phyloP scores from a whole-genome alignment of 2,797 vertebrate genomes.

The Myioborus miniatus region DNA sequence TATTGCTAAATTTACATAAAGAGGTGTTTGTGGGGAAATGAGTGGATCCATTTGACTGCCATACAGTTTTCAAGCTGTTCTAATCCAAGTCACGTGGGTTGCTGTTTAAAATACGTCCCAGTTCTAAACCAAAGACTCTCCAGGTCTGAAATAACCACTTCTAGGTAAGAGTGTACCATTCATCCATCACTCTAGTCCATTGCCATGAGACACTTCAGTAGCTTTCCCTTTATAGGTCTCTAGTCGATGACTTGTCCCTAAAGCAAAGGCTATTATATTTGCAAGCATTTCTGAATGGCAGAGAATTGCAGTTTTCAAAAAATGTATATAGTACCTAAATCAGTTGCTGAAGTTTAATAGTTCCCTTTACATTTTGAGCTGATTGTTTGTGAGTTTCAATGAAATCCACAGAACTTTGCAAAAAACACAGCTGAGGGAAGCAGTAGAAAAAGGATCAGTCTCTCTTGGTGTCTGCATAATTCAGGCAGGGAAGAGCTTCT shows the following conservation, averaged over 20 bases:
- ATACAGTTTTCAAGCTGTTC: not conserved
- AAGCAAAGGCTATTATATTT: not conserved
- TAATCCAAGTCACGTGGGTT: not conserved
- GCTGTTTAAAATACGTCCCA: not conserved
- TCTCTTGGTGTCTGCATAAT: not conserved
- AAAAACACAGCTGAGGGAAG: not conserved
- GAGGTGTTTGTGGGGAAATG: not conserved
- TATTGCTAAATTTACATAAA: not conserved
- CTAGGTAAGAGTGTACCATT: slow-evolving; percentile 11
- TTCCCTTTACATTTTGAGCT: not conserved
- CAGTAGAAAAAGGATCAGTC: not conserved
- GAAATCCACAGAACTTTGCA: not conserved
- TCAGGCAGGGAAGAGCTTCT: not conserved
- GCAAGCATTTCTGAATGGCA: slow-evolving; percentile 4
- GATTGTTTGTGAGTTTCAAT: not conserved
- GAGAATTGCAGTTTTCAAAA: not conserved
- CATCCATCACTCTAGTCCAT: not conserved
- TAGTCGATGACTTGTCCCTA: not conserved
- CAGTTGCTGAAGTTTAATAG: not conserved
- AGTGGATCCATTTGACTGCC: slow-evolving; percentile 4
- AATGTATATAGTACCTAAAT: not conserved
- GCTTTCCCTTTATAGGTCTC: not conserved
- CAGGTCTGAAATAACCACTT: slow-evolving; percentile 11
- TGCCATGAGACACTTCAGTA: not conserved
- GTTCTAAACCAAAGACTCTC: slow-evolving; percentile 6